Conservation (phyloP, 2,888 invertebrate species). For the Harmothoe impar region DNA sequence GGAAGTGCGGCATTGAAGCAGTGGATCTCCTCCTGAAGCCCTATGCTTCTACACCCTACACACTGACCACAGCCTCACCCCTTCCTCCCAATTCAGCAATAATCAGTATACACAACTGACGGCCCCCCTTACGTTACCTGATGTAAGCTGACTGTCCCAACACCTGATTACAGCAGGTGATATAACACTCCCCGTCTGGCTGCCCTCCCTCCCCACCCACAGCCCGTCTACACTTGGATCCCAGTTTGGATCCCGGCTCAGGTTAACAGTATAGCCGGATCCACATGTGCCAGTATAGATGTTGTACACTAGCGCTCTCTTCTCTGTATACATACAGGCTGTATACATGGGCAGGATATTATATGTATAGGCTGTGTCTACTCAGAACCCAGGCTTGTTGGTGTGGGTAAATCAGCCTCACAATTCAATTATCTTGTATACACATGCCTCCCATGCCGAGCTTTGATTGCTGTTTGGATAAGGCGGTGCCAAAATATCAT, state of each 20-base stretch:
- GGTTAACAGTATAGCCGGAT: neutral
- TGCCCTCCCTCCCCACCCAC: neutral
- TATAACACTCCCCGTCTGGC: neutral
- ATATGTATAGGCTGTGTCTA: neutral
- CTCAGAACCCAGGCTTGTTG: neutral
- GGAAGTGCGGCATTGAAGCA: neutral
- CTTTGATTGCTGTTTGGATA: slow-evolving; percentile 29
- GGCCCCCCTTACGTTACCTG: neutral
- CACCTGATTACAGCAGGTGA: neutral
- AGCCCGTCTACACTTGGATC: neutral
- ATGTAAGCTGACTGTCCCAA: slow-evolving; percentile 25
- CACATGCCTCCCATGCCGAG: neutral
- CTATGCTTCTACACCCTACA: neutral
- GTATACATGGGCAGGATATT: neutral
- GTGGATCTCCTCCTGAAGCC: neutral
- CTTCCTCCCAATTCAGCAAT: neutral
- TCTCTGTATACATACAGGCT: neutral
- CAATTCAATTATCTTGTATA: slow-evolving; percentile 8
- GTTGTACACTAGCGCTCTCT: neutral
- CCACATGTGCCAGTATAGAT: slow-evolving; percentile 17
- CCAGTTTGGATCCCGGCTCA: slow-evolving; percentile 18
- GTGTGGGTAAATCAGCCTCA: neutral
- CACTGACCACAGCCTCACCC: neutral
- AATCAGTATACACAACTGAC: slow-evolving; percentile 46
- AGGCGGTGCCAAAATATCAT: neutral